Base-by-base conservation (phyloP, 2,888 invertebrate species). In the Pseudanteris insignis region DNA sequence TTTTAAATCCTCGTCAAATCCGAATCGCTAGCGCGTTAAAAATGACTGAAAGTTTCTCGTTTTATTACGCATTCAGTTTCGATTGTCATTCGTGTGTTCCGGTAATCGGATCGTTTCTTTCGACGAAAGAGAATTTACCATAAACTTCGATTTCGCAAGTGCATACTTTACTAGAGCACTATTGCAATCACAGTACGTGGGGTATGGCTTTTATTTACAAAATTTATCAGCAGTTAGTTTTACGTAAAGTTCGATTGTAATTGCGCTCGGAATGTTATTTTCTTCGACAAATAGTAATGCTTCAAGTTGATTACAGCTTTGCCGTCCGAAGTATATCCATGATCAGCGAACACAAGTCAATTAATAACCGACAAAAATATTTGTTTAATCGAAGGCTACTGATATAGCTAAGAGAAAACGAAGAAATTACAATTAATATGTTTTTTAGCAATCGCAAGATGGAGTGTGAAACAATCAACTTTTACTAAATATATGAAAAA, bases 171-270 rank as follows among this genome's bases (percentile, higher is more conserved):
- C 43, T 3, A 29, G 24, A 38, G 32, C 15, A n/a, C 4, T 43
- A 43, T 53, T 53, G 43, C 51, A 53, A 37, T 44, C 38, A 53
- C 33, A 12, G 46, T 28, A 41, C 29, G 41, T 41, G 47, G 41
- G 13, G 30, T 48, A 18, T 41, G 25, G 18, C 40, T 37, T 13
- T 48, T 48, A 57, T 57, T 57, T 47, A 57, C 48, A 57, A 41
- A 40, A 41, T 34, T 36, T 36, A 48, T 57, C 46, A 43, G 48
- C 48, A 48, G 41, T 57, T 48, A 47, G 30, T 46, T 46, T 30
- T 55, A 55, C 38, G 41, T 53, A 53, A 53, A 53, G 24, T 41
- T 30, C 36, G 21, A 47, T 8, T 40, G 38, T 47, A 41, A 47
- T 55, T 40, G 55, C 40, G 15, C 13, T 13, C 12, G 32, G 34